Conservation (phyloP, 2,888 invertebrate species). For the Volucella bombylans region DNA sequence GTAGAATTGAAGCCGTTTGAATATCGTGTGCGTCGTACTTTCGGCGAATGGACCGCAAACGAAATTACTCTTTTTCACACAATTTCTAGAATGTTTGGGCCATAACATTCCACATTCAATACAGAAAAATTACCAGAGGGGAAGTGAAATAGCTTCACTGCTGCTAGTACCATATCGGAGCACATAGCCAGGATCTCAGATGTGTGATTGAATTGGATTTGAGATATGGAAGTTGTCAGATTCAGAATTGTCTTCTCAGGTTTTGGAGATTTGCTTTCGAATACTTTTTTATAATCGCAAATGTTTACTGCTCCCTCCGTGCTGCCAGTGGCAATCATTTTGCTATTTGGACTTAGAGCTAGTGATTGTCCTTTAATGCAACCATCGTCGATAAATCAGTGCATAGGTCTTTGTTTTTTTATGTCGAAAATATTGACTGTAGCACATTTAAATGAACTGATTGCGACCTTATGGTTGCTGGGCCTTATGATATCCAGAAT, state of each 20-base stretch:
- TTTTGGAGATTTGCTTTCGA: constrained; percentile 84
- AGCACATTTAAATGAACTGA: constrained; percentile 88
- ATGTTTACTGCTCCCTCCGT: constrained; percentile 95
- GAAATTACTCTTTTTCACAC: too few relatives aligned
- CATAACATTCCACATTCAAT: too few relatives aligned
- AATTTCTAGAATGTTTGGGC: too few relatives aligned
- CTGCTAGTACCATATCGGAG: constrained; percentile 87
- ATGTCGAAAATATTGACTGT: constrained; percentile 93
- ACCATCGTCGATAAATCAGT: constrained; percentile 93
- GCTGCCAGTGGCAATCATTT: constrained; percentile 93
- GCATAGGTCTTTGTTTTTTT: constrained; percentile 86
- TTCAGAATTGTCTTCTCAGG: constrained; percentile 91
- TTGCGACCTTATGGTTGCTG: too few relatives aligned
- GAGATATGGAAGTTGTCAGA: constrained; percentile 89
- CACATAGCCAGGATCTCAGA: constrained; percentile 92
- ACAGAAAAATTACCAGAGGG: too few relatives aligned
- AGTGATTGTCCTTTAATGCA: constrained; percentile 90
- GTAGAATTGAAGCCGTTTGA: too few relatives aligned
- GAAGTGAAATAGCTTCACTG: constrained; percentile 91
- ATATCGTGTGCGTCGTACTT: too few relatives aligned
- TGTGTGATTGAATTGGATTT: constrained; percentile 90
- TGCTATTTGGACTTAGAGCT: constrained; percentile 88
- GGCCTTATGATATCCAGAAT: too few relatives aligned
- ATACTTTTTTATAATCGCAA: constrained; percentile 87
- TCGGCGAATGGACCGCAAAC: too few relatives aligned